A percentile compares a stretch with the other conserved stretches of the same genome.
phyloP scores from a whole-genome alignment of 2,797 vertebrate species.

The Australoheros facetus region DNA sequence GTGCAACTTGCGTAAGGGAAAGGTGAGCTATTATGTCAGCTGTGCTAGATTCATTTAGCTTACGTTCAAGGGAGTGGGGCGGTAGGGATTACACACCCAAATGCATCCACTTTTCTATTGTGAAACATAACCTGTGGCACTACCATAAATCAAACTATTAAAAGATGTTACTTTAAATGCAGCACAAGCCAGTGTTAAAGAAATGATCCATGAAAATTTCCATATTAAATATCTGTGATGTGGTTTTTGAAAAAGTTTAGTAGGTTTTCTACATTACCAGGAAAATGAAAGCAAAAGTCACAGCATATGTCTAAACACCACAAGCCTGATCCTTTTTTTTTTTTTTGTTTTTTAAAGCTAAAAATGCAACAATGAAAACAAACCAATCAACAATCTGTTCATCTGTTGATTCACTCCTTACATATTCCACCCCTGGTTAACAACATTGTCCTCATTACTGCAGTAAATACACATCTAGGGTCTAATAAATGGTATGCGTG shows the following conservation, averaged over 20 bases:
- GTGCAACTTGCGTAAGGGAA: background rate
- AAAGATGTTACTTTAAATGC: background rate
- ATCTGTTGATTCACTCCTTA: background rate
- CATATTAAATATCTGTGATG: background rate
- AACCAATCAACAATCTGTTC: background rate
- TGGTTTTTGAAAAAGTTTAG: background rate
- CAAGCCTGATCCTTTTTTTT: background rate
- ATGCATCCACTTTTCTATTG: conserved; percentile 28
- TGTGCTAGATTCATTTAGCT: conserved; percentile 13
- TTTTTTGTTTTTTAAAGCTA: background rate
- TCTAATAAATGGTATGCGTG: conserved; percentile 54
- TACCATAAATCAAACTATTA: background rate
- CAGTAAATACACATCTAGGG: conserved; percentile 39
- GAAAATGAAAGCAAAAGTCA: background rate
- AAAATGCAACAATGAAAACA: background rate
- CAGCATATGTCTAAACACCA: too few relatives aligned
- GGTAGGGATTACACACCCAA: conserved; percentile 8
- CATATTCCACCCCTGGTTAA: conserved; percentile 8
- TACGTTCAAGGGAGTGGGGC: background rate
- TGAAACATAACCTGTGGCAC: background rate
- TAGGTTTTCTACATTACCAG: background rate
- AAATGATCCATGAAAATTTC: background rate
- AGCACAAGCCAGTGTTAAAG: background rate
- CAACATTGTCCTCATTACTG: conserved; percentile 15
- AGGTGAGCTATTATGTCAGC: conserved; percentile 12